A percentile compares a stretch with the other conserved stretches of the same genome.
phyloP scores from a whole-genome alignment of 2,797 vertebrate species.

The Neomorphus geoffroyi region DNA sequence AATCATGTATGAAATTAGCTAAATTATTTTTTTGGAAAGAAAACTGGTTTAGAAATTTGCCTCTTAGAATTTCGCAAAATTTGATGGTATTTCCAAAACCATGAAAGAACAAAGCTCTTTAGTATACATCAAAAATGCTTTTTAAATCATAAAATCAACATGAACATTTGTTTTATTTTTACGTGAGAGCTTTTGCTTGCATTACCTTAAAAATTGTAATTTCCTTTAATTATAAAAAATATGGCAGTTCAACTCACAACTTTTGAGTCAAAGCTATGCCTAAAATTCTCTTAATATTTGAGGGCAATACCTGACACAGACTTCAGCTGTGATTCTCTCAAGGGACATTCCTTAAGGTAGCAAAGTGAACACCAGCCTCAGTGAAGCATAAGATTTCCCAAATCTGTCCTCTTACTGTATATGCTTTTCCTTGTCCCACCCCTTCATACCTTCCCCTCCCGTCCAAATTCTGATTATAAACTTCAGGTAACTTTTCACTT shows the following conservation, averaged over 20 bases:
- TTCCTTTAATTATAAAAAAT: background rate
- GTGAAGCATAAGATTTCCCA: background rate
- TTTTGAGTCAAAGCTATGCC: background rate
- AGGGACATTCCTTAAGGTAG: background rate
- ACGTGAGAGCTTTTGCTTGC: background rate
- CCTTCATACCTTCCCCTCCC: too few relatives aligned
- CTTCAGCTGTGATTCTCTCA: background rate
- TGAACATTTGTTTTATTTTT: rapidly evolving
- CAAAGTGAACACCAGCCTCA: background rate
- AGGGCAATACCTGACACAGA: background rate
- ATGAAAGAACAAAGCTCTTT: background rate
- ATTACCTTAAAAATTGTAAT: background rate
- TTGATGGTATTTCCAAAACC: background rate
- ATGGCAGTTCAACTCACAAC: background rate
- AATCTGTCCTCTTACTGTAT: background rate
- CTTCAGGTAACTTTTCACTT: background rate
- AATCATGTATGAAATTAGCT: background rate
- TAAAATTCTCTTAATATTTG: background rate
- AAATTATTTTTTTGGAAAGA: background rate
- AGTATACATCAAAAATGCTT: background rate
- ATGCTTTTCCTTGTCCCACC: background rate
- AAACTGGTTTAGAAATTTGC: background rate
- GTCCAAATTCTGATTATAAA: background rate
- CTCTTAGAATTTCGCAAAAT: background rate
- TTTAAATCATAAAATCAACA: background rate